Evolutionary conservation across 1,140 invertebrate genomes (phyloP), one percentile per base, ranked within the genome.

Genomic region (Fopius arisanus): DNA sequence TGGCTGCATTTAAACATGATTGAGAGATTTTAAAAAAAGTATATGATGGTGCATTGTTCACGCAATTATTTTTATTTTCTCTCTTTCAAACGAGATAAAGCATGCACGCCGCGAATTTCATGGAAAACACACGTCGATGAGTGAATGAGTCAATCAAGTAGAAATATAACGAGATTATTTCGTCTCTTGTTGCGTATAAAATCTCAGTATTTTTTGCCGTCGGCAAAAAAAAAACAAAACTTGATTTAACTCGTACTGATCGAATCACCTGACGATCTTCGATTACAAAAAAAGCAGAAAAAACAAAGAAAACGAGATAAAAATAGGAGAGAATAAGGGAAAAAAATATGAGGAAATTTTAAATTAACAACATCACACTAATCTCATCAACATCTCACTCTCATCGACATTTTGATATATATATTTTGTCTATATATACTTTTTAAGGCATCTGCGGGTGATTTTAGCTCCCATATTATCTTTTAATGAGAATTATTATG

Each of bases 401-500:
- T 65, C 31, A 66, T 71, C 23, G 63, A 31, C 28, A 63, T 75
- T 62, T 74, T 40, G 37, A 70, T 74, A 70, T 70, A 66, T 63
- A 7, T 28, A 28, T 63, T 69, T 19, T 67, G 28, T 62, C 23
- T 74, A 29, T 33, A 70, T 67, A 66, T 71, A 54, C 54, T 51
- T 72, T 74, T 68, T 70, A 70, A 73, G 71, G 71, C 71, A 76
- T 73, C 65, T 73, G 67, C 41, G 63, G 23, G 51, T 74, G 26
- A 3, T 59, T 59, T 59, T 26, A 23, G 10, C 19, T 59, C 19
- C 23, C 54, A 23, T 59, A 59, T 59, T 26, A 59, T 14, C 23
- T 21, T 28, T 59, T 12, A 59, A 59, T 59, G 54, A 59, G 1
- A 26, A 59, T 28, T 26, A 59, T 26, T 26, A 59, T 59, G 23